Evolutionary conservation across 2,888 invertebrate species (phyloP).

Genomic region (Melikaiella ostensackeni): DNA sequence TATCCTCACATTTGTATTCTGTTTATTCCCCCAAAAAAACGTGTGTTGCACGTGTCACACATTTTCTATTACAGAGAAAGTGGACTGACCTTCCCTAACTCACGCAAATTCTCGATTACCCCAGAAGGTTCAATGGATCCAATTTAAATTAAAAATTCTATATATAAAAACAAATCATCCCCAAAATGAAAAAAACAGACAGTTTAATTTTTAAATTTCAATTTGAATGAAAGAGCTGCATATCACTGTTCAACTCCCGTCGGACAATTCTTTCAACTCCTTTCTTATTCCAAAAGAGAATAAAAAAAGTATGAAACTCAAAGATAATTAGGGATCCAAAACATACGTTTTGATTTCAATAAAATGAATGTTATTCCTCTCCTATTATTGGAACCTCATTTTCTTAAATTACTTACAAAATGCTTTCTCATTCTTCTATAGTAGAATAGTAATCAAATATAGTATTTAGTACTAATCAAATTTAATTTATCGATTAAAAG

Average conservation of each 20-base stretch:
- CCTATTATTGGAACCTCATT: background rate
- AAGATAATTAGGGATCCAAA: background rate
- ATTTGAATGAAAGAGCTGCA: background rate
- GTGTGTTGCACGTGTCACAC: constrained; percentile 32
- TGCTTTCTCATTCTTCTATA: too few species aligned
- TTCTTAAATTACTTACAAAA: too few species aligned
- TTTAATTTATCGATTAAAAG: background rate
- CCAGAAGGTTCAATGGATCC: background rate
- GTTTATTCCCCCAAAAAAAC: constrained; percentile 13
- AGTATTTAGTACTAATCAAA: too few species aligned
- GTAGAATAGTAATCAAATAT: too few species aligned
- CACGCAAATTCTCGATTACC: background rate
- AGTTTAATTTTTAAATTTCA: background rate
- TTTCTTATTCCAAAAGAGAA: background rate
- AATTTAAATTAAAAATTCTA: background rate
- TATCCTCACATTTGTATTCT: constrained; percentile 21
- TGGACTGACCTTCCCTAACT: constrained; percentile 12
- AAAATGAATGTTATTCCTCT: background rate
- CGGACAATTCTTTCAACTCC: background rate
- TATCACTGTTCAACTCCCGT: background rate
- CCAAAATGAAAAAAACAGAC: background rate
- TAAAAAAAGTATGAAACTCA: background rate
- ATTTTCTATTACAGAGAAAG: constrained; percentile 15
- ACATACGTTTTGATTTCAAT: background rate
- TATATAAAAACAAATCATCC: background rate